Evolutionary conservation across 2,888 invertebrate species (phyloP).

Genomic region (Maniola hyperantus): DNA sequence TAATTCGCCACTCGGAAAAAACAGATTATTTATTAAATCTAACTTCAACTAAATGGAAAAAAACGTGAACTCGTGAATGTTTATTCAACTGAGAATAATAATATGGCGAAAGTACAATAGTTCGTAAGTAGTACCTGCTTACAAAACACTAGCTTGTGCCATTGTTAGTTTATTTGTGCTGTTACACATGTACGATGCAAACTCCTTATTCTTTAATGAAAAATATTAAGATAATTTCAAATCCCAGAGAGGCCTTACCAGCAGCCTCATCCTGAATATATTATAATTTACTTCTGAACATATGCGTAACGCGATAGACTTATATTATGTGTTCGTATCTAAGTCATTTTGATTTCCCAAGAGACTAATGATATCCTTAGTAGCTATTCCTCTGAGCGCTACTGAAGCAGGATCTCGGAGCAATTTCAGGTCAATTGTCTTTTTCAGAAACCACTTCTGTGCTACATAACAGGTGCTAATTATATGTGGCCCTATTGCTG

Average conservation of each 20-base stretch:
- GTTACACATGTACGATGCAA: background rate
- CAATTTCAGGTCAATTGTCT: slow-evolving; percentile 1
- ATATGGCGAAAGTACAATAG: background rate
- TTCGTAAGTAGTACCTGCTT: no score
- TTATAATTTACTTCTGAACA: slow-evolving; percentile 35
- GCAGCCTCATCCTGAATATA: slow-evolving; percentile 26
- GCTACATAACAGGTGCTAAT: background rate
- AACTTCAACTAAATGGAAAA: background rate
- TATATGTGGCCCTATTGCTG: no score
- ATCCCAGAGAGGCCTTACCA: background rate
- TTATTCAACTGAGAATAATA: background rate
- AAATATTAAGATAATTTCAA: background rate
- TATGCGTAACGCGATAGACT: slow-evolving; percentile 27
- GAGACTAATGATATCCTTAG: slow-evolving; percentile 68
- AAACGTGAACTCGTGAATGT: background rate
- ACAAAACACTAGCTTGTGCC: background rate
- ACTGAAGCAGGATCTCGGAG: slow-evolving; percentile 22
- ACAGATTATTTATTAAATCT: background rate
- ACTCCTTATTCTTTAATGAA: background rate
- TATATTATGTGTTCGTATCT: slow-evolving; percentile 45
- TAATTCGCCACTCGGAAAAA: background rate
- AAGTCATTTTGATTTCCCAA: slow-evolving; percentile 75
- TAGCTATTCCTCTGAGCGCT: slow-evolving; percentile 62
- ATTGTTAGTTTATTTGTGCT: background rate
- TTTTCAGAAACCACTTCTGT: slow-evolving; percentile 3